phyloP scores from a whole-genome alignment of 1,140 invertebrate species.

The Parasteatoda tepidariorum region DNA sequence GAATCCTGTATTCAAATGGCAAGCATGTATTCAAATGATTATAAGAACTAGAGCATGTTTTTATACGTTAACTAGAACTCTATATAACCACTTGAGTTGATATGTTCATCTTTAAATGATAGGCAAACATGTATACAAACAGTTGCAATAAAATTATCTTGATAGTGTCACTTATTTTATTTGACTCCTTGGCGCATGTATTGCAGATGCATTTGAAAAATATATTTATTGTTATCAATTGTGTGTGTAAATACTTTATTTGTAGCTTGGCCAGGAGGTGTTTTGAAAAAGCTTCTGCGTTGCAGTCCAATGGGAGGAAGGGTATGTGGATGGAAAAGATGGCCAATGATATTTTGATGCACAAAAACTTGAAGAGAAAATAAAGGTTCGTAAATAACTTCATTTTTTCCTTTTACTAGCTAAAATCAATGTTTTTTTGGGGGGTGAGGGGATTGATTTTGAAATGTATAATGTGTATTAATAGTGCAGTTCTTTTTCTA shows the following conservation, averaged over 20 bases:
- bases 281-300: constrained; percentile 30
- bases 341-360: background rate
- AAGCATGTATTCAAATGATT: too few species aligned
- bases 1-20: too few species aligned
- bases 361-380: constrained; percentile 6
- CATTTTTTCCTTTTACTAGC: too few species aligned
- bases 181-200: background rate
- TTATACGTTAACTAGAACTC: too few species aligned
- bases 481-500: too few species aligned
- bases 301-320: background rate
- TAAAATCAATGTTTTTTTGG: too few species aligned
- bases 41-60: too few species aligned
- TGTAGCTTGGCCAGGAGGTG: constrained; percentile 20
- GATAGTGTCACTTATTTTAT: background rate
- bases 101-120: background rate
- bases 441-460: too few species aligned
- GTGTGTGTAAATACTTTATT: background rate
- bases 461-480: too few species aligned
- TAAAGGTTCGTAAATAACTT: too few species aligned
- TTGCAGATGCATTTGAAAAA: background rate
- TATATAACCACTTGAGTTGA: too few species aligned
- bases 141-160: background rate
- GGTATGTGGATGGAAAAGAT: constrained; percentile 26
- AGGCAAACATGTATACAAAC: background rate
- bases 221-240: background rate